Evolutionary conservation across 2,113 vertebrate species (phyloP).

Genomic region (Gymnobelideus leadbeateri): DNA sequence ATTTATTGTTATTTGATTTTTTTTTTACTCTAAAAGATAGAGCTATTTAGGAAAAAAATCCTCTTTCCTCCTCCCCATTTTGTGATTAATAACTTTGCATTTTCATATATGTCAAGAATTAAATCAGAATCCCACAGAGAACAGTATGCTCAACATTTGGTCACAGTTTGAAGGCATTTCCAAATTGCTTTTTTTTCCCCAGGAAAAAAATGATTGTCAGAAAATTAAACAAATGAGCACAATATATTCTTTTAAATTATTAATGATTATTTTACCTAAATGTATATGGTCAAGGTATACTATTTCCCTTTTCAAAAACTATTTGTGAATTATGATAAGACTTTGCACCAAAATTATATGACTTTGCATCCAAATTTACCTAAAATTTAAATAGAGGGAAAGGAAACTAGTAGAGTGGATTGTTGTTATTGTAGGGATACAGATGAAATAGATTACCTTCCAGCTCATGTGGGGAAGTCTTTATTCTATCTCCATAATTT

Average conservation of each 20-base stretch:
- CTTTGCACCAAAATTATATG: background rate
- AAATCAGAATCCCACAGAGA: slow-evolving; percentile 65
- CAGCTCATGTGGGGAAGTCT: background rate
- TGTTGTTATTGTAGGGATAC: background rate
- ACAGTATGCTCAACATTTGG: slow-evolving; percentile 64
- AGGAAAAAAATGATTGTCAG: slow-evolving; percentile 53
- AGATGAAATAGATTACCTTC: slow-evolving; percentile 9
- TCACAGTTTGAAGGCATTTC: slow-evolving; percentile 71
- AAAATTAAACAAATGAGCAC: slow-evolving; percentile 43
- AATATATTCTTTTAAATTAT: slow-evolving; percentile 45
- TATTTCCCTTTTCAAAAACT: slow-evolving; percentile 20
- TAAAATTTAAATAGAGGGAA: background rate
- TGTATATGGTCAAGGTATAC: background rate
- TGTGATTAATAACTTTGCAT: slow-evolving; percentile 55
- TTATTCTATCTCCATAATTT: background rate
- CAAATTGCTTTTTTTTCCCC: slow-evolving; percentile 27
- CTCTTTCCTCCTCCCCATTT: slow-evolving; percentile 8
- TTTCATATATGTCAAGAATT: slow-evolving; percentile 54
- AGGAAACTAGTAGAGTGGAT: background rate
- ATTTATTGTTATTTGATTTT: background rate
- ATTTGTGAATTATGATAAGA: background rate
- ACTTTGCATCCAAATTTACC: slow-evolving; percentile 9
- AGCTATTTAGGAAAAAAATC: slow-evolving; percentile 23
- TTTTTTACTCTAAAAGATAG: background rate
- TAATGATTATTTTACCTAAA: background rate